phyloP scores from a whole-genome alignment of 2,888 invertebrate genomes.

The Tillus elongatus region DNA sequence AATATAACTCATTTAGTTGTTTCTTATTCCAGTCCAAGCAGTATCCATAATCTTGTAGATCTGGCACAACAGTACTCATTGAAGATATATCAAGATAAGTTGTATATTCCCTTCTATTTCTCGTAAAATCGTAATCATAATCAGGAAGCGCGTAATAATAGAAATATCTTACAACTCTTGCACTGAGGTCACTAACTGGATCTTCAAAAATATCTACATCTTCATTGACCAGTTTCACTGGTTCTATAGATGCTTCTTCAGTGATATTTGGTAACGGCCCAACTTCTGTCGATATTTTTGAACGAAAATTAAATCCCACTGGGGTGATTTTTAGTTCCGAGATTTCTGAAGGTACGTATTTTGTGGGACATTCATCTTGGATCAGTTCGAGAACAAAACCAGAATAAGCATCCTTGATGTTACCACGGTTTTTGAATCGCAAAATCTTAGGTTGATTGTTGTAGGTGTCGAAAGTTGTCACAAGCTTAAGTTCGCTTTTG shows the following conservation, averaged over 20 bases:
- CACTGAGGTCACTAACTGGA: slow-evolving; percentile 3
- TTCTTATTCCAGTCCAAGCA: slow-evolving; percentile 25
- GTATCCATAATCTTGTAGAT: too few relatives aligned
- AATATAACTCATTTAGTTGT: slow-evolving; percentile 21
- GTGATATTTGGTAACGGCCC: slow-evolving; percentile 21
- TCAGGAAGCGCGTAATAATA: slow-evolving; percentile 32
- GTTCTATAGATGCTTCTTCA: slow-evolving; percentile 17
- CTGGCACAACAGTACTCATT: slow-evolving; percentile 21
- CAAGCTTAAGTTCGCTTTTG: slow-evolving; percentile 40
- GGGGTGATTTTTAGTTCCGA: too few relatives aligned
- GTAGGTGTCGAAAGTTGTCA: slow-evolving; percentile 35
- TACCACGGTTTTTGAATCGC: slow-evolving; percentile 41
- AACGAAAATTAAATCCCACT: too few relatives aligned
- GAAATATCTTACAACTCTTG: slow-evolving; percentile 25
- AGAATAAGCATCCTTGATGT: slow-evolving; percentile 34
- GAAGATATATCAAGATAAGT: slow-evolving; percentile 30
- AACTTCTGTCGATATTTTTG: slow-evolving; percentile 26
- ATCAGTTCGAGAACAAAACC: slow-evolving; percentile 50
- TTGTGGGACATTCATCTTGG: slow-evolving; percentile 47
- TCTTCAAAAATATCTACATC: slow-evolving; percentile 21
- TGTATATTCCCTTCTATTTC: slow-evolving; percentile 30
- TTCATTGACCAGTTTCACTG: slow-evolving; percentile 26
- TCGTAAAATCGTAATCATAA: slow-evolving; percentile 17
- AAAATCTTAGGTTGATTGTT: slow-evolving; percentile 40
- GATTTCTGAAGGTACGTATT: slow-evolving; percentile 29